Base-by-base conservation (phyloP, 2,797 vertebrate genomes). In the Chelon auratus region DNA sequence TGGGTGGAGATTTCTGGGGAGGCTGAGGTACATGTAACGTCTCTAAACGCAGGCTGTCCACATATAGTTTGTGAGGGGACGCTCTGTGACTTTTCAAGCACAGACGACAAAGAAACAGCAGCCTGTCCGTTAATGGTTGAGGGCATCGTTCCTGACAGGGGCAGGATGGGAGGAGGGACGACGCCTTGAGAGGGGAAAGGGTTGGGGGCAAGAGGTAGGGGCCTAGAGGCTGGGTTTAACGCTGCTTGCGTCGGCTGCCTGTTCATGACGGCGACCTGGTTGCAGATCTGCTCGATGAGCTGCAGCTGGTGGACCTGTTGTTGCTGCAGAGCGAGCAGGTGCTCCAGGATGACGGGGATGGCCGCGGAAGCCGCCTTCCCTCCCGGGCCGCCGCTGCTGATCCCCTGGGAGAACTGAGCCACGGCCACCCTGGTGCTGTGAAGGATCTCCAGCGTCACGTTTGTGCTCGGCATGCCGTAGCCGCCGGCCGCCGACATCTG, bases 231-330 rank as follows among this genome's bases (percentile, higher is more conserved):
- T 0, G 96, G 92, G 74, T 91, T 95, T 24, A 96, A 82, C 0
- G 96, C 92, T 0, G 95, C 90, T 65, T 96, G 93, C 0, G 94
- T 88, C 0, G 96, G 94, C 26, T 96, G 96, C 26, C 94, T 93
- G 89, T 95, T 97, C 96, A 99, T 99, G 84, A 96, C 87, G 2
- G 97, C 96, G 22, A 99, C 97, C 87, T 99, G 98, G 83, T 94
- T 98, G 81, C 97, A 97, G 88, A 99, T 99, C 94, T 99, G 98
- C 92, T 99, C 97, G 0, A 99, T 99, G 8, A 99, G 96, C 93
- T 98, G 97, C 82, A 99, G 94, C 92, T 99, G 98, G 83, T 97
- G 97, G 48, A 99, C 95, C 90, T 99, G 98, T 81, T 99, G 98
- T 75, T 97, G 96, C 91, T 99, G 98, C 89, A 99, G 87, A 10